Percentiles rank a stretch among this genome's conserved stretches.
Evolutionary conservation across 2,797 vertebrate genomes (phyloP).

Genomic region (Amphiprion clarkii): DNA sequence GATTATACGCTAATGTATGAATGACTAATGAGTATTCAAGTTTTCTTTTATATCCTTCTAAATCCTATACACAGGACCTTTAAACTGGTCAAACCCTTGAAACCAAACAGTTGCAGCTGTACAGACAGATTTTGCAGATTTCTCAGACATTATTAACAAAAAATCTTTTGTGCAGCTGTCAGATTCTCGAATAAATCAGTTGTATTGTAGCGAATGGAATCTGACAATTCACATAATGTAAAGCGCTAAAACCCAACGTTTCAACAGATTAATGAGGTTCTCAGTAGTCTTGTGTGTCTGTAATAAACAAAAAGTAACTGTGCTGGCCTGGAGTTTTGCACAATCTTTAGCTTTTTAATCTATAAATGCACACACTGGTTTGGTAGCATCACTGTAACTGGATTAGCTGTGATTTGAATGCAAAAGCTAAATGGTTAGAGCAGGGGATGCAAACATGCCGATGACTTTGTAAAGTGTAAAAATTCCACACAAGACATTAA

Average conservation of each 20-base stretch:
- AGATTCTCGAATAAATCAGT: slow-evolving; percentile 15
- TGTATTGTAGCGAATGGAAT: slow-evolving; percentile 17
- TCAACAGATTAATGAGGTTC: slow-evolving; percentile 24
- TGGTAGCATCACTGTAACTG: not conserved
- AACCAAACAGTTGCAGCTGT: slow-evolving; percentile 24
- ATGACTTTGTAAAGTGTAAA: too few species aligned
- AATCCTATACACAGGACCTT: too few species aligned
- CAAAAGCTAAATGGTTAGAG: not conserved
- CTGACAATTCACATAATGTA: slow-evolving; percentile 16
- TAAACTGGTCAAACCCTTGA: slow-evolving; percentile 36
- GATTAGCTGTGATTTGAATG: slow-evolving; percentile 5
- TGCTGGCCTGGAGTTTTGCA: not conserved
- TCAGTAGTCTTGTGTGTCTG: slow-evolving; percentile 16
- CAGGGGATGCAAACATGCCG: too few species aligned
- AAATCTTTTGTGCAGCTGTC: slow-evolving; percentile 19
- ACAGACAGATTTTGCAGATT: slow-evolving; percentile 24
- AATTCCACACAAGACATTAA: too few species aligned
- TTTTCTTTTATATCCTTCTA: too few species aligned
- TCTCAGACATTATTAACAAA: slow-evolving; percentile 7
- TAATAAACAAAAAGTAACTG: not conserved
- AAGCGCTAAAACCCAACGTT: slow-evolving; percentile 14
- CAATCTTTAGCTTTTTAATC: not conserved
- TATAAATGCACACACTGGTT: slow-evolving; percentile 1
- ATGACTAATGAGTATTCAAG: too few species aligned
- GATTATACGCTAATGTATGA: too few species aligned